Base-by-base conservation (phyloP, 1,140 invertebrate genomes). In the Sminthurinus signatus region DNA sequence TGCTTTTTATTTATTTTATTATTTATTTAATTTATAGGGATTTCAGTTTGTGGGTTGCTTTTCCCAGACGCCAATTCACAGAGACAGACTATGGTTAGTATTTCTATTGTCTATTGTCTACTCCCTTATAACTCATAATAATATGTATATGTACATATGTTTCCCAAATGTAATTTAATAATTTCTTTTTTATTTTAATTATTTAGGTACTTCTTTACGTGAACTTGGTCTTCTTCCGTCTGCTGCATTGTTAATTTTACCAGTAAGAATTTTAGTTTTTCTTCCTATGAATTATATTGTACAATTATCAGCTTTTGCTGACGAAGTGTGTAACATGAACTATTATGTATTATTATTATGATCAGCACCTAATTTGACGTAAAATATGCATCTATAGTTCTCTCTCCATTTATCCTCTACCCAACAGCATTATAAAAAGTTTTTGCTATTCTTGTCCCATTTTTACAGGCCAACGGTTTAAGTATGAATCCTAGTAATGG, bases 181-280 rank as follows among this genome's bases (percentile, higher is more conserved):
- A n/a, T n/a, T n/a, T n/a, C n/a, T n/a, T n/a, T n/a, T n/a, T n/a
- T n/a, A n/a, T n/a, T n/a, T n/a, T n/a, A n/a, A n/a, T n/a, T n/a
- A n/a, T n/a, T n/a, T n/a, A n/a, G 73, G 74, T 2, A 76, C 80
- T 70, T 83, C 83, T 8, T 78, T 95, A 15, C 69, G 79, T 17
- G 83, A 87, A 39, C 75, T 94, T 48, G 81, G 85, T 69, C 79
- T 95, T 48, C 83, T 85, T 54, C 92, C 91, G 0, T 88, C 86
- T 50, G 85, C 89, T 23, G 87, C 88, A 1, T 75, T 94, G 42
- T 81, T 92, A 48, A 85, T 93, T 61, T 75, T 93, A 56, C 84
- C 86, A 10, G 76, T 85, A 65, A 80, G 78, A 50, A 8, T 52
- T 1, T 50, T 55, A n/a, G 42, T 14, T 48, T 52, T 1, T 4